Base-by-base conservation (phyloP, 2,113 vertebrate genomes). In the Dicaeum eximium region DNA sequence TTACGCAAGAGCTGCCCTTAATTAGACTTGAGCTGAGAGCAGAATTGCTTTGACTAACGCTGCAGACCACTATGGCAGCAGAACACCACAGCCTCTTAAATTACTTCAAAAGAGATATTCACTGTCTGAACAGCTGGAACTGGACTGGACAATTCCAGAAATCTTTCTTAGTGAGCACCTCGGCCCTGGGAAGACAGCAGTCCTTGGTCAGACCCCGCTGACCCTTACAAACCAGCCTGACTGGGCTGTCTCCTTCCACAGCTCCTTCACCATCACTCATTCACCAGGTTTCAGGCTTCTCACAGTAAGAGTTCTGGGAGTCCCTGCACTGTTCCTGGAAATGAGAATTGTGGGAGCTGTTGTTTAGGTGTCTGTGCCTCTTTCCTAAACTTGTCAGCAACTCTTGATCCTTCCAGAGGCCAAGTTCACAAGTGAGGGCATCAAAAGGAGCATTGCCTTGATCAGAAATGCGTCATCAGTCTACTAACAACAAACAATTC, bases 1-100 rank as follows among this genome's bases (percentile, higher is more conserved):
- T 94, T 93, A 86, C 22, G 60, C 90, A 86, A 95, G 90, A 95
- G 77, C 91, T 96, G 24, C 86, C 64, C 77, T 93, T 91, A 91
- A 95, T 89, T 89, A 91, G 89, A 66, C 60, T 82, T 81, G 80
- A 94, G 88, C 84, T 80, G 94, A 54, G 87, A 88, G 60, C 71
- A 45, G 84, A 88, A 85, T 83, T 90, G 81, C 94, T 90, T 88
- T 77, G 62, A 69, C 62, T 80, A 57, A 38, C 0, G 0, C 91
- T 81, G 66, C 89, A 87, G 89, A 87, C 84, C 87, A 18, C 37
- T 75, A 44, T 10, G 2, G 77, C 78, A 71, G 87, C 58, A 16
- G 74, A 94, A 62, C n/a, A 47, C 62, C 50, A 67, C 64, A n/a
- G 67, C 18, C 44, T 75, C 37, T 50, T 57, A 75, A 81, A 71